Evolutionary conservation across 1,140 invertebrate species (phyloP), one percentile per base, ranked within the genome.

Genomic region (Andrena cerasifolii): DNA sequence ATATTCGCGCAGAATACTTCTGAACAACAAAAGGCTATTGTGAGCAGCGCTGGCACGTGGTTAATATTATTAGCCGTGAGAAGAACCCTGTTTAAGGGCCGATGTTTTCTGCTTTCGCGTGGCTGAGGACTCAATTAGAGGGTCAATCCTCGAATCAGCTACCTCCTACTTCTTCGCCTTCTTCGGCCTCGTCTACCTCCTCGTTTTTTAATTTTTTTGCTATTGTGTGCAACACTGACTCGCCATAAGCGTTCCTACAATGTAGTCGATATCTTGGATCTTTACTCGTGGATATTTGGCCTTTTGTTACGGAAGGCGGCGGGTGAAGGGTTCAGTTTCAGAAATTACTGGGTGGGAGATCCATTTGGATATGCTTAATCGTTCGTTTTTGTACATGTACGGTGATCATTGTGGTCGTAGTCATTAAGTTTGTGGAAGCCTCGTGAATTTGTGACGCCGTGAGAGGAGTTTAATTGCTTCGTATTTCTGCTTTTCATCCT

Each of bases 21-120:
- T 40, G 72, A 70, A 81, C 83, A 79, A 89, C 87, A 89, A 90
- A 90, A 82, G 84, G 58, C 88, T 82, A 89, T 89, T 89, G 88
- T 89, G 82, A 82, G 79, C 78, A 61, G 47, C 67, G 59, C 56
- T 79, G 72, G 85, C 10, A 82, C 83, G 82, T 74, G 81, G 84
- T 82, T 89, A 90, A 89, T 89, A 88, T 88, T 89, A 90, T 89
- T 89, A 89, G 80, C 77, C 81, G 84, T 82, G 84, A 80, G 79
- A 88, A 84, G 84, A 85, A 82, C 77, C 58, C 65, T 54, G 82
- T 78, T 84, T 83, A 83, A 72, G 80, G 82, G 80, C 84, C 79
- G 78, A 78, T 82, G 82, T 76, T 84, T 86, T 86, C 86, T 81
- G 31, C 59, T 75, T 73, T 83, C 75, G 62, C 72, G 78, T 36